Evolutionary conservation across 2,888 invertebrate genomes (phyloP).

Genomic region (Lasioglossum zephyrum): DNA sequence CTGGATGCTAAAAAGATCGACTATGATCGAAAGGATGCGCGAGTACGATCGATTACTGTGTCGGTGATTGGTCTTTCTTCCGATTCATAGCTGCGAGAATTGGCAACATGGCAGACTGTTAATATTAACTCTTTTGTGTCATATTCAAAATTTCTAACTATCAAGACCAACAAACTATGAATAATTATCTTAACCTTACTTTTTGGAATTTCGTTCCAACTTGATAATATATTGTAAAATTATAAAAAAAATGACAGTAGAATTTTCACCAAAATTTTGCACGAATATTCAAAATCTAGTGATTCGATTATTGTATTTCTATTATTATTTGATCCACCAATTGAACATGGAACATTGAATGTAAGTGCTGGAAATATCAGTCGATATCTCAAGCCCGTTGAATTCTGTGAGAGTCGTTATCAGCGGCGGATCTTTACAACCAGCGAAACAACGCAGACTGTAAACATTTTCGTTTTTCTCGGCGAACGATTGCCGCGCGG

Average conservation of each 20-base stretch:
- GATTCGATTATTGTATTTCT: not conserved
- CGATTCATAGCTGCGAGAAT: not conserved
- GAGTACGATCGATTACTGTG: not conserved
- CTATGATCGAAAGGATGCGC: not conserved
- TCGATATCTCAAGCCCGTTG: not conserved
- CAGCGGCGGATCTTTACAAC: not conserved
- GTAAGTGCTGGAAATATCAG: not conserved
- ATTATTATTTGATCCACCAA: no score
- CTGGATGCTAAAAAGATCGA: not conserved
- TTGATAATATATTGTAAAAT: no score
- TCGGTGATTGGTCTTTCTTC: not conserved
- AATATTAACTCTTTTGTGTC: not conserved
- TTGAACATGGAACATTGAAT: not conserved
- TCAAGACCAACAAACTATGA: no score
- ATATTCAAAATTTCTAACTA: not conserved
- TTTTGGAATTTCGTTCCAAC: no score
- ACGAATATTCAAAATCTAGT: not conserved
- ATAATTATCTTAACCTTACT: no score
- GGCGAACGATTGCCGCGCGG: not conserved
- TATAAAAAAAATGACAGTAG: no score
- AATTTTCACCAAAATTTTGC: not conserved
- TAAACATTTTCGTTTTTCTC: not conserved
- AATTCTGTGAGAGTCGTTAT: not conserved
- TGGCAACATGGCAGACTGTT: not conserved
- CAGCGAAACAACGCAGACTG: not conserved